A percentile compares a stretch with the other conserved stretches of the same genome.
These are phyloP conservation scores for Acanthurus tractus DNA, from an alignment of 2,797 vertebrate genomes.

Conservation along the genomic window DNA sequence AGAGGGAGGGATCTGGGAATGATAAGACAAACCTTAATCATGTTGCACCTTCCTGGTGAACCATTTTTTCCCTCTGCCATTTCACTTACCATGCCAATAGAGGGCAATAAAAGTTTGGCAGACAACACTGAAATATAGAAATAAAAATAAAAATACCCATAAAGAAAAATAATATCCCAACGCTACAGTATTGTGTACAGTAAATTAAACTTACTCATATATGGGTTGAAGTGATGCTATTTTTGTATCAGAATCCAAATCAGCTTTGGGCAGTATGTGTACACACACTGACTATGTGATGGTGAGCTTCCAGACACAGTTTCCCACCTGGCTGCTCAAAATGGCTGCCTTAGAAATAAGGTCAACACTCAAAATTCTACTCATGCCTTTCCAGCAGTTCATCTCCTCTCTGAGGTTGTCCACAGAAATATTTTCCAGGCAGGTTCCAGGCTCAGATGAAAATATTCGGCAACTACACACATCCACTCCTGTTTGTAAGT, in stretches of 20 bases:
- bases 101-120: too few relatives aligned
- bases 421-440: slow-evolving; percentile 43
- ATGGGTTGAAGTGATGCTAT: not conserved
- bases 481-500: slow-evolving; percentile 28
- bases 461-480: slow-evolving; percentile 18
- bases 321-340: slow-evolving; percentile 30
- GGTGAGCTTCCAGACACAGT: slow-evolving; percentile 3
- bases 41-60: not conserved
- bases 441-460: slow-evolving; percentile 21
- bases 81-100: not conserved
- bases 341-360: slow-evolving; percentile 23
- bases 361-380: slow-evolving; percentile 35
- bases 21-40: not conserved
- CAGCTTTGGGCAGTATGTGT: not conserved
- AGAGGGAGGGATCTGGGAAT: not conserved
- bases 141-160: too few relatives aligned
- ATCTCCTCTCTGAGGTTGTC: slow-evolving; percentile 28
- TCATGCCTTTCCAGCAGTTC: slow-evolving; percentile 23
- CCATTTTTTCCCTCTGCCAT: not conserved
- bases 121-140: too few relatives aligned
- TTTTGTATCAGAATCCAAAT: not conserved
- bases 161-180: too few relatives aligned
- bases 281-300: not conserved
- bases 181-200: too few relatives aligned
- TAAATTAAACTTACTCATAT: not conserved